Evolutionary conservation across 2,113 vertebrate species (phyloP), one percentile per base, ranked within the genome.

Genomic region (Rhinolophus ferrumequinum): DNA sequence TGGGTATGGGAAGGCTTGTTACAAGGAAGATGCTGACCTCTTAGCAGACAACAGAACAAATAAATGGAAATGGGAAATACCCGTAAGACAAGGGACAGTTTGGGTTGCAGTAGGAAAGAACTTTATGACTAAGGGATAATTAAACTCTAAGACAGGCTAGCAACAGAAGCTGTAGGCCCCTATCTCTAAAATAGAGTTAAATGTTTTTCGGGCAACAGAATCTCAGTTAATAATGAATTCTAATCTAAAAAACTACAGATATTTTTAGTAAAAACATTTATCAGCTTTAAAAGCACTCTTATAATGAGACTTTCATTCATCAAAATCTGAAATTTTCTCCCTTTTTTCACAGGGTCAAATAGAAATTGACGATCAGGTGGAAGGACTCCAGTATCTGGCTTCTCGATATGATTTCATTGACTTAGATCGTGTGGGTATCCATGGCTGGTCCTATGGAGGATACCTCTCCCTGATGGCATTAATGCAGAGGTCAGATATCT

Each of bases 391-490:
- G 56, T 99, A 99, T 88, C 97, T 99, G 77, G 99, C 99, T 0
- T 99, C 99, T 0, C 98, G 86, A 67, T 98, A 99, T 33, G 98
- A 99, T 88, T 99, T 99, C 97, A 99, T 99, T 33, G 99, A 99
- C 97, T 92, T 99, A 95, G 98, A 99, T 50, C 98, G 99, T 6
- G 98, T 99, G 12, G 99, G 98, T 94, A 98, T 99, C 93, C 99
- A 99, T 2, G 99, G 99, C 97, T 99, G 99, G 99, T 99, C 99
- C 79, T 99, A 99, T 0, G 99, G 99, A 93, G 99, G 99, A 30
- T 99, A 99, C 97, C 99, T 99, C 50, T 99, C 99, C 54, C 98
- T 99, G 1, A 99, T 99, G 99, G 99, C 98, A 35, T 98, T 99
- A 97, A 98, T 98, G 97, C 99, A 99, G 98, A 98, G 98, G 97